These are phyloP conservation scores for Theropithecus gelada DNA, from an alignment of 2,113 vertebrate genomes.

Conservation along the genomic window DNA sequence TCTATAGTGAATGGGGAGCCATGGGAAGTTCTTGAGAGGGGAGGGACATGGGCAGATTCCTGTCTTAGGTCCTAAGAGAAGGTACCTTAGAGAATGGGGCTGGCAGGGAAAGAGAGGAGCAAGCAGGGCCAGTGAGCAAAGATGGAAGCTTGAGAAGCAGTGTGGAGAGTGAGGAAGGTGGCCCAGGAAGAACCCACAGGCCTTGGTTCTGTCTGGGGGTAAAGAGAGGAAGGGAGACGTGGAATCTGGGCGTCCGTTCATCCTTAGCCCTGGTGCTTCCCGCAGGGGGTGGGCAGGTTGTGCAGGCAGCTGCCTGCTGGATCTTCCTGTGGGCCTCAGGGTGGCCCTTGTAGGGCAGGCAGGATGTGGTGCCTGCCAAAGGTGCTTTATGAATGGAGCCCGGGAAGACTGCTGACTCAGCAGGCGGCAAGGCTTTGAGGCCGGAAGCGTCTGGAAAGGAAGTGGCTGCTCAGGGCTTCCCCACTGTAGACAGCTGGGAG, in stretches of 20 bases:
- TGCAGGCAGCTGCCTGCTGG: background rate
- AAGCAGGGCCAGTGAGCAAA: background rate
- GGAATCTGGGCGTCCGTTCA: background rate
- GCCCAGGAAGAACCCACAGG: background rate
- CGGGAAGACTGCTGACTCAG: conserved; percentile 53
- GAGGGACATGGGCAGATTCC: background rate
- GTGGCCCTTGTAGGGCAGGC: background rate
- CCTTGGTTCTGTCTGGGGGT: background rate
- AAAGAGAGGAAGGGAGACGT: background rate
- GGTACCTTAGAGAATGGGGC: background rate
- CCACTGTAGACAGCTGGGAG: background rate
- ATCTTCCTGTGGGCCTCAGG: background rate
- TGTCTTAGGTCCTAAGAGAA: background rate
- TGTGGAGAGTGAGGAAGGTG: background rate
- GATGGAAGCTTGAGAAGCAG: accelerated
- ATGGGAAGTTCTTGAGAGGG: background rate
- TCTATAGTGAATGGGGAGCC: background rate
- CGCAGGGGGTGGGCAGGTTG: background rate
- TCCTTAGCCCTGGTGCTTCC: background rate
- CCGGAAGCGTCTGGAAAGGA: conserved; percentile 63
- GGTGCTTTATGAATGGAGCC: conserved; percentile 38
- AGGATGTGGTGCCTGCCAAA: conserved; percentile 43
- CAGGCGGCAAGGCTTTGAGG: background rate
- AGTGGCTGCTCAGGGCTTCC: conserved; percentile 59
- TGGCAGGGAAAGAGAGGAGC: background rate